Percentiles rank a stretch among this genome's conserved stretches.
Evolutionary conservation across 2,888 invertebrate species (phyloP).

Genomic region (Theristus sp.): DNA sequence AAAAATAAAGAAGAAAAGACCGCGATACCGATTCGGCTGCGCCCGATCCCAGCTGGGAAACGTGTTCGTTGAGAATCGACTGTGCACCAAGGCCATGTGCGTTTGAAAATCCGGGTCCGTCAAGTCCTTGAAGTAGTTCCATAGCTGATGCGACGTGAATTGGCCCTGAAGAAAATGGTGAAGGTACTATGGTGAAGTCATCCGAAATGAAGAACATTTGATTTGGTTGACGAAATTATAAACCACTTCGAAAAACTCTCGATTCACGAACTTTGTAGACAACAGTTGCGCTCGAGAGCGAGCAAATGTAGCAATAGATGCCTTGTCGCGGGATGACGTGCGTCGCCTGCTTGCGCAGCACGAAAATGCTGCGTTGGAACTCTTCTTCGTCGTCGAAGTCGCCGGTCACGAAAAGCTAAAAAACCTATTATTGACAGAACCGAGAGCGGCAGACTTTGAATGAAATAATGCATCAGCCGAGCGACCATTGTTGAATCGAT

Average conservation of each 20-base stretch:
- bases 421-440: no score
- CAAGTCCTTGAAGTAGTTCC: constrained; percentile 52
- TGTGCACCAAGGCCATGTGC: constrained; percentile 86
- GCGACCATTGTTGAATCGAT: neutral
- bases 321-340: constrained; percentile 67
- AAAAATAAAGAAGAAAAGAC: no score
- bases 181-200: no score
- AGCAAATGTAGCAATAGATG: constrained; percentile 83
- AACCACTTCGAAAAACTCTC: no score
- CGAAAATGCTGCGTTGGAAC: constrained; percentile 51
- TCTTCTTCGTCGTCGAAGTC: constrained; percentile 41
- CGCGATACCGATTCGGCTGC: constrained; percentile 65
- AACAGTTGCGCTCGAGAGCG: constrained; percentile 65
- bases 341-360: constrained; percentile 75
- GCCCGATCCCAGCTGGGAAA: constrained; percentile 99
- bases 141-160: constrained; percentile 80
- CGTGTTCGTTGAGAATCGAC: constrained; percentile 95
- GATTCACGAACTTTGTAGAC: constrained; percentile 87
- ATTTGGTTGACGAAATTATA: no score
- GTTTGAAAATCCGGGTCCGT: constrained; percentile 53
- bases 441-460: neutral
- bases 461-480: neutral
- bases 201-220: no score
- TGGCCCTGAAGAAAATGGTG: constrained; percentile 50
- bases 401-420: constrained; percentile 40